Base-by-base conservation (phyloP, 2,113 vertebrate species). In the Motacilla tschutschensis region DNA sequence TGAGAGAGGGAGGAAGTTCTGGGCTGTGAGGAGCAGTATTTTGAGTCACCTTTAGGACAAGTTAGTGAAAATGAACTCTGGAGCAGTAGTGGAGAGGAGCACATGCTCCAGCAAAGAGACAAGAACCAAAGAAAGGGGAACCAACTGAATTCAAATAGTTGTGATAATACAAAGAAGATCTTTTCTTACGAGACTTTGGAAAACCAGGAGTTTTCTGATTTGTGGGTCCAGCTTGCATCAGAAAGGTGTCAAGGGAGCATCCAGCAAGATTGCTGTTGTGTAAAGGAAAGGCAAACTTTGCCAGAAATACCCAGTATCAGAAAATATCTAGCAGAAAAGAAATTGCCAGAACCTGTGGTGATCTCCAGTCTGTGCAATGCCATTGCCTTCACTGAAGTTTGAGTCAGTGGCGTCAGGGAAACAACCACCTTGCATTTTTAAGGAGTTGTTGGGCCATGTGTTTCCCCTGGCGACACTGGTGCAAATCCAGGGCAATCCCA, bases 401-500 rank as follows among this genome's bases (percentile, higher is more conserved):
- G 31, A 57, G 67, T 50, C 12, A 22, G 33, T 9, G 17, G 5
- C 17, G 5, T 14, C 14, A 5, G 3, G 65, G 26, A 58, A 77
- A 64, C 25, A 46, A 47, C 57, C 40, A 80, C 28, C 25, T 35
- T 35, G 50, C 50, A 6, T 69, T 90, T 92, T 91, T 64, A 60
- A 71, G 65, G 53, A 67, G 57, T 55, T 64, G 33, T 22, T 43
- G 53, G 38, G 43, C 53, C 69, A 67, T 2, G 7, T 20, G 21
- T 91, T 90, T 88, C 75, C 79, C 46, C 31, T 65, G 59, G 75
- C 0, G 40, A 71, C 41, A 38, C 22, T 28, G 58, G 69, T 91
- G 79, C 62, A 91, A 95, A 91, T 90, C 88, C 86, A 79, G 59
- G 59, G 67, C 64, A 87, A 83, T 78, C 51, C 62, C 67, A 81